A percentile compares a stretch with the other conserved stretches of the same genome.
Evolutionary conservation across 1,140 invertebrate genomes (phyloP).

Genomic region (Zaprionus inermis): DNA sequence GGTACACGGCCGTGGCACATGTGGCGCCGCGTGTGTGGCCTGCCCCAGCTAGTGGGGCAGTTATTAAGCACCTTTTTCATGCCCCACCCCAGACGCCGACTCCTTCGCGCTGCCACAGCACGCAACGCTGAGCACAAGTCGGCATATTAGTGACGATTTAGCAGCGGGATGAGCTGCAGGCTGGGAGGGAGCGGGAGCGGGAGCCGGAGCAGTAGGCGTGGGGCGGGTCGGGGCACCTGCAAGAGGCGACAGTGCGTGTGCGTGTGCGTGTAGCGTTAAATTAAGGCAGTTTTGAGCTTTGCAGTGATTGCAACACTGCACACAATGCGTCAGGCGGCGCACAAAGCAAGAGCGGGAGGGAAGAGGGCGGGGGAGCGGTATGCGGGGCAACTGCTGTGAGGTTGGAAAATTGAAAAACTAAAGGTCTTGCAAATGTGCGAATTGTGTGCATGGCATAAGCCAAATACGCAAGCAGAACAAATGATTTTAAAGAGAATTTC

Average conservation of each 20-base stretch:
- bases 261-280: conserved; percentile 76
- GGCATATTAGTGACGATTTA: conserved; percentile 79
- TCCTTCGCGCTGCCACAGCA: conserved; percentile 35
- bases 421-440: background rate
- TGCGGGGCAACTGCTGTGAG: background rate
- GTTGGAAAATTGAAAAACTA: conserved; percentile 43
- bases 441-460: background rate
- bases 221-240: background rate
- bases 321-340: conserved; percentile 23
- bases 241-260: conserved; percentile 57
- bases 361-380: background rate
- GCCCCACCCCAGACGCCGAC: background rate
- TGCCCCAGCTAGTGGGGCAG: conserved; percentile 46
- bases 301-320: conserved; percentile 31
- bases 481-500: background rate
- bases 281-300: conserved; percentile 52
- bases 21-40: conserved; percentile 13
- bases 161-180: conserved; percentile 24
- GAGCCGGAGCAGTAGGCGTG: too few species aligned
- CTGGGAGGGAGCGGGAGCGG: background rate
- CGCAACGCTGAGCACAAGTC: conserved; percentile 69
- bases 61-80: conserved; percentile 56
- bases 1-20: conserved; percentile 15
- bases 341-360: conserved; percentile 7
- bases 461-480: background rate